Conservation (phyloP, 2,888 invertebrate species). For the Galerucella pusilla region DNA sequence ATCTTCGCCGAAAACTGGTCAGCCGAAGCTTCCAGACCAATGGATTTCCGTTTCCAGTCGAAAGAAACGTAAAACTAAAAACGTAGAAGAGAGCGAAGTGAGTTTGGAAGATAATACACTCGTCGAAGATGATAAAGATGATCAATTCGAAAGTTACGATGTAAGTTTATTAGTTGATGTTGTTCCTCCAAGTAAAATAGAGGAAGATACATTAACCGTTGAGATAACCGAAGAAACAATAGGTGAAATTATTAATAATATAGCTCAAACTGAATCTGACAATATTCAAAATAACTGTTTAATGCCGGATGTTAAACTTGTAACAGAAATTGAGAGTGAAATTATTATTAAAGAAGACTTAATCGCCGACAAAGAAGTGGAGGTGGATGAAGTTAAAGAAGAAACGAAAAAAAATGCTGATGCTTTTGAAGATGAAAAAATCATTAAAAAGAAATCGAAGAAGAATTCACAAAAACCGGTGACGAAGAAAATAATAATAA, state of each 20-base stretch:
- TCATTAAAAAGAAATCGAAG: slow-evolving; percentile 51
- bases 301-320: slow-evolving; percentile 34
- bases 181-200: slow-evolving; percentile 44
- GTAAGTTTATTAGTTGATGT: slow-evolving; percentile 56
- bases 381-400: slow-evolving; percentile 18
- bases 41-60: slow-evolving; percentile 64
- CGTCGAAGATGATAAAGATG: slow-evolving; percentile 40
- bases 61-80: slow-evolving; percentile 62
- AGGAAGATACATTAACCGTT: slow-evolving; percentile 39
- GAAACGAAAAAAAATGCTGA: slow-evolving; percentile 15
- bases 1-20: slow-evolving; percentile 14
- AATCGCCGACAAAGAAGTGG: slow-evolving; percentile 26
- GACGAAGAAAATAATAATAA: slow-evolving; percentile 58
- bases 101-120: slow-evolving; percentile 26
- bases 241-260: slow-evolving; percentile 44
- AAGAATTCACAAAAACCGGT: slow-evolving; percentile 51
- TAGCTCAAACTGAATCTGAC: slow-evolving; percentile 43
- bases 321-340: slow-evolving; percentile 54
- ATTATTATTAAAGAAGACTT: slow-evolving; percentile 44
- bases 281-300: slow-evolving; percentile 28
- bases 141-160: slow-evolving; percentile 57
- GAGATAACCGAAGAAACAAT: slow-evolving; percentile 40
- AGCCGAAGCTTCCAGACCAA: slow-evolving; percentile 49
- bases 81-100: slow-evolving; percentile 50
- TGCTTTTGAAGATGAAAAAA: slow-evolving; percentile 21